These are phyloP conservation scores for Pygoscelis antarcticus DNA, from an alignment of 2,113 vertebrate species.

Conservation along the genomic window DNA sequence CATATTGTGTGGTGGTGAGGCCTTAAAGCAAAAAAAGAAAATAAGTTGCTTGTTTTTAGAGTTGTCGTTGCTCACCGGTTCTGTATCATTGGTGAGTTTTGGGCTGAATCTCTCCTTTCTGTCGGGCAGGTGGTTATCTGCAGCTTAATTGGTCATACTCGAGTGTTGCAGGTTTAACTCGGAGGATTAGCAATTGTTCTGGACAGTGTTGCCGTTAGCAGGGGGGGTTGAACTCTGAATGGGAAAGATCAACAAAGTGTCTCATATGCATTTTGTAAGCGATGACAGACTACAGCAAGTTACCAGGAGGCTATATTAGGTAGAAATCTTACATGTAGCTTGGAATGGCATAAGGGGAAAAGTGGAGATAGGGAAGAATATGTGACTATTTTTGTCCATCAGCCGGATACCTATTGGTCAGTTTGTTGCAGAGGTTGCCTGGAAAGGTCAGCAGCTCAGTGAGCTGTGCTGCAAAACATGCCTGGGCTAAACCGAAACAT, in stretches of 20 bases:
- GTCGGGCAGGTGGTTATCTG: constrained; percentile 31
- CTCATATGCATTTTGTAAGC: constrained; percentile 53
- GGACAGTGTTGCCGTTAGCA: constrained; percentile 66
- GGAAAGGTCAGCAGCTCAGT: constrained; percentile 67
- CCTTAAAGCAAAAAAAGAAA: neutral
- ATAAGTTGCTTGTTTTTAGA: neutral
- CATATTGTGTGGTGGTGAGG: neutral
- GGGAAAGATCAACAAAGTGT: constrained; percentile 56
- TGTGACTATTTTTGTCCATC: constrained; percentile 65
- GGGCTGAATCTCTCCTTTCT: neutral
- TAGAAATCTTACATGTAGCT: constrained; percentile 46
- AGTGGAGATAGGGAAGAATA: constrained; percentile 22
- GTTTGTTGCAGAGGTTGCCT: constrained; percentile 62
- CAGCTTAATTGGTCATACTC: constrained; percentile 16
- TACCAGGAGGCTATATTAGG: constrained; percentile 51
- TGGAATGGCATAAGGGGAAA: constrained; percentile 41
- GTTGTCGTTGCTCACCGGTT: neutral
- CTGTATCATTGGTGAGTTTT: constrained; percentile 7
- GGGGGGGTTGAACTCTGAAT: constrained; percentile 45
- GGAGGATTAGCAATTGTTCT: constrained; percentile 66
- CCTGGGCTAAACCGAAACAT: constrained; percentile 59
- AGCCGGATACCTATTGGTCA: constrained; percentile 69
- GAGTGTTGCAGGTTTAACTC: constrained; percentile 46
- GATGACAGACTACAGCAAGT: constrained; percentile 42
- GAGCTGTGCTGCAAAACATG: constrained; percentile 67